Conservation (phyloP, 1,140 invertebrate species). For the Zaprionus vittiger region DNA sequence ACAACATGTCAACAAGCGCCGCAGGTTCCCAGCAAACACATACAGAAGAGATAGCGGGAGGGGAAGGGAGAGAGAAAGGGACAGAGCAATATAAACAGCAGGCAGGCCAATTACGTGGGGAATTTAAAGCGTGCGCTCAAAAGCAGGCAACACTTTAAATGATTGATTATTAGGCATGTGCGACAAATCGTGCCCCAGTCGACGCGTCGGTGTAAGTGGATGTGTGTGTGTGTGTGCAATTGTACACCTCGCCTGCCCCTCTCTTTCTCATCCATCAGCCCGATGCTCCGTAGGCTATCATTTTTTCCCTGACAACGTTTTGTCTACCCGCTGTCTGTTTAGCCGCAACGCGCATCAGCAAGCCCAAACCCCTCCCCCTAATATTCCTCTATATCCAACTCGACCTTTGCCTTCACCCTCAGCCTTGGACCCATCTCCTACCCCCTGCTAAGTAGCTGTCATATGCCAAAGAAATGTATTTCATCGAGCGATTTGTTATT, state of each 20-base stretch:
- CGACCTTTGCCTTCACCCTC: slow-evolving; percentile 6
- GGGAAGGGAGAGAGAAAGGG: not conserved
- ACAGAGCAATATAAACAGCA: slow-evolving; percentile 28
- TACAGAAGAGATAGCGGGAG: not conserved
- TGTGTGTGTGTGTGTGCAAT: slow-evolving; percentile 16
- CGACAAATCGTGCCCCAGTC: slow-evolving; percentile 18
- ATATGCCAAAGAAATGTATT: slow-evolving; percentile 59
- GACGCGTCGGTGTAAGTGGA: not conserved
- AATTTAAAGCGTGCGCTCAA: slow-evolving; percentile 48
- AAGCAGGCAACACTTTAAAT: slow-evolving; percentile 49
- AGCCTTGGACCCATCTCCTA: not conserved
- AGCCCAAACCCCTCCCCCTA: not conserved
- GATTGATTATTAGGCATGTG: slow-evolving; percentile 53
- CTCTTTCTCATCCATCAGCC: not conserved
- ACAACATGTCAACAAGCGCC: slow-evolving; percentile 80
- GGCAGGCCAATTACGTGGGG: slow-evolving; percentile 54
- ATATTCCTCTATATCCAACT: not conserved
- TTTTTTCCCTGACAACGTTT: slow-evolving; percentile 20
- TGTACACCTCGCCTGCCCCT: not conserved
- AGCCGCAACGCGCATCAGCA: slow-evolving; percentile 8
- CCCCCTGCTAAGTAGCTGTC: slow-evolving; percentile 56
- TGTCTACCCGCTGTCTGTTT: slow-evolving; percentile 47
- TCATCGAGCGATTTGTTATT: slow-evolving; percentile 65
- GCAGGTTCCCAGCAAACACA: slow-evolving; percentile 54
- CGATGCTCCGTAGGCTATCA: slow-evolving; percentile 9